A percentile compares a stretch with the other conserved stretches of the same genome.
Evolutionary conservation across 2,888 invertebrate species (phyloP).

Genomic region (Boloria selene): DNA sequence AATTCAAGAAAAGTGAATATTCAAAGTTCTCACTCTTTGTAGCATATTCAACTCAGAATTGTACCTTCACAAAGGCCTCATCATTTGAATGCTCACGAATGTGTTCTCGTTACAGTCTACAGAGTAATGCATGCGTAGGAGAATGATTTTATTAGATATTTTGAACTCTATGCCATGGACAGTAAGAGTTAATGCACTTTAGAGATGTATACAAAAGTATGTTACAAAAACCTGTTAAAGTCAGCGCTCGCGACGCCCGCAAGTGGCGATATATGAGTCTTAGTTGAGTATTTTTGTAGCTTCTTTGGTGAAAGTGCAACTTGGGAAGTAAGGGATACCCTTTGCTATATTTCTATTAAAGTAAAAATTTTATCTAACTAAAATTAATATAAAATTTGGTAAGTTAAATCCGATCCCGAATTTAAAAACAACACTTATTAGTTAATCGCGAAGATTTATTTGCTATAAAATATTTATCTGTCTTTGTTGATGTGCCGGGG

Average conservation of each 20-base stretch:
- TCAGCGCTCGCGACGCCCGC: constrained; percentile 62
- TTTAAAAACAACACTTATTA: too few species aligned
- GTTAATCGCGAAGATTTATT: background rate
- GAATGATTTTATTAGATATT: background rate
- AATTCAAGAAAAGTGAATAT: constrained; percentile 30
- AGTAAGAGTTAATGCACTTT: constrained; percentile 10
- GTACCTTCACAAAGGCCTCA: constrained; percentile 44
- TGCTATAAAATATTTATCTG: constrained; percentile 22
- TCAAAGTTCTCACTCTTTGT: constrained; percentile 33
- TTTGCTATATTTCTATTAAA: too few species aligned
- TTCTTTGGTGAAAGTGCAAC: background rate
- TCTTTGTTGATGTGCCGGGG: constrained; percentile 29
- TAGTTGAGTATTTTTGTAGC: constrained; percentile 56
- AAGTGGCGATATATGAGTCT: constrained; percentile 65
- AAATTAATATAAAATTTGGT: too few species aligned
- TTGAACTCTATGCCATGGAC: constrained; percentile 21
- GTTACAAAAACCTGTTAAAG: constrained; percentile 44
- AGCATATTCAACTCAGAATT: constrained; percentile 39
- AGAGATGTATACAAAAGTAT: constrained; percentile 4
- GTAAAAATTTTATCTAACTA: too few species aligned
- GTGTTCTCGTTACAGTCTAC: constrained; percentile 31
- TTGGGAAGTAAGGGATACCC: too few species aligned
- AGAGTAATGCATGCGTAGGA: constrained; percentile 14
- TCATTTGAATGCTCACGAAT: constrained; percentile 41
- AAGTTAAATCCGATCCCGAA: background rate